A percentile compares a stretch with the other conserved stretches of the same genome.
These are phyloP conservation scores for Rhinella marina DNA, from an alignment of 2,797 vertebrate genomes.

Conservation along the genomic window DNA sequence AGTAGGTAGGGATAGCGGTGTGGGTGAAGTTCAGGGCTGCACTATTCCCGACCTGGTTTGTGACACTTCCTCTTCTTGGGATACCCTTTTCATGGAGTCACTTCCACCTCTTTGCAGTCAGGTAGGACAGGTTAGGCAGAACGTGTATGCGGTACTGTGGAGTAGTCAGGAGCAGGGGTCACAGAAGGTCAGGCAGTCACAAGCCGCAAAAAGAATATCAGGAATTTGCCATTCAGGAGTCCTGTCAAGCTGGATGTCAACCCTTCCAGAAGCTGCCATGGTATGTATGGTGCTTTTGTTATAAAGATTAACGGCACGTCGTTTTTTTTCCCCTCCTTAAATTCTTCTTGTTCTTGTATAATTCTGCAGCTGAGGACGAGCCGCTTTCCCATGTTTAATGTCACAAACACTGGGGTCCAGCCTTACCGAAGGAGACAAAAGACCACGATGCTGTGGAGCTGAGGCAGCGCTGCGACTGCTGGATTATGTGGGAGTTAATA, in stretches of 20 bases:
- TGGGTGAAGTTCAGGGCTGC: too few relatives aligned
- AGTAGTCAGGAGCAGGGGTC: too few relatives aligned
- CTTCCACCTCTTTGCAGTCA: too few relatives aligned
- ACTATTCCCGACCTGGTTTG: too few relatives aligned
- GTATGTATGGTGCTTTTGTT: too few relatives aligned
- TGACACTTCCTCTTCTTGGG: too few relatives aligned
- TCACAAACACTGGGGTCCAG: slow-evolving; percentile 38
- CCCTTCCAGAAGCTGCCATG: neutral
- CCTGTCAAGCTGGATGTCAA: neutral
- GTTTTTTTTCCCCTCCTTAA: neutral
- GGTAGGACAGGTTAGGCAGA: too few relatives aligned
- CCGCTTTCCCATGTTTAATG: slow-evolving; percentile 40
- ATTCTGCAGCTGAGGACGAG: slow-evolving; percentile 11
- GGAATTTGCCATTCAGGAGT: neutral
- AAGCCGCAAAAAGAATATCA: neutral
- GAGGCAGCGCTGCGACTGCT: slow-evolving; percentile 25
- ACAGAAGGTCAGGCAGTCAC: neutral
- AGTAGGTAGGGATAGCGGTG: too few relatives aligned
- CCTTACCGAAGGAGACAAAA: slow-evolving; percentile 44
- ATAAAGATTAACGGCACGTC: too few relatives aligned
- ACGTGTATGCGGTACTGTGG: too few relatives aligned
- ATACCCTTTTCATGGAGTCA: too few relatives aligned
- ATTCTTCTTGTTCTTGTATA: neutral
- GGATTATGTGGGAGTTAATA: slow-evolving; percentile 45
- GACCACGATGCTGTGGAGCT: neutral